Evolutionary conservation across 1,140 invertebrate genomes (phyloP).

Genomic region (Lordiphosa collinella): DNA sequence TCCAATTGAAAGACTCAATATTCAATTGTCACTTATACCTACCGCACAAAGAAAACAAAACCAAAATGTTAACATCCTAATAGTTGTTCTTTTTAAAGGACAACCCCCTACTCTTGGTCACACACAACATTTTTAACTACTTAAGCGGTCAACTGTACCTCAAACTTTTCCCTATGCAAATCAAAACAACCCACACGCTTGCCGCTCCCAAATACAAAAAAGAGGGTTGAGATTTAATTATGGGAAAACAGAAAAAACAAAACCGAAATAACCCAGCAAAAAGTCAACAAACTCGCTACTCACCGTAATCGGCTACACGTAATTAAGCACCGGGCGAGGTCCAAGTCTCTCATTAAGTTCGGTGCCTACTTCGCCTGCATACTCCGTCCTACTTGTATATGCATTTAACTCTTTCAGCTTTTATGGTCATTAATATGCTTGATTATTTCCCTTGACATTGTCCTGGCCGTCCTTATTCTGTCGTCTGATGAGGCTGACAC

Average conservation of each 20-base stretch:
- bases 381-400: conserved; percentile 2
- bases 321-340: conserved; percentile 63
- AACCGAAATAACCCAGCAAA: conserved; percentile 24
- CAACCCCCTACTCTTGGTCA: too few species aligned
- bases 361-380: conserved; percentile 28
- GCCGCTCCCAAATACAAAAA: not conserved
- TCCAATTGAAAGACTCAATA: too few species aligned
- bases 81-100: too few species aligned
- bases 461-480: conserved; percentile 18
- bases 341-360: conserved; percentile 17
- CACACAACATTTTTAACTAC: too few species aligned
- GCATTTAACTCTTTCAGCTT: conserved; percentile 72
- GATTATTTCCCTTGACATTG: conserved; percentile 70
- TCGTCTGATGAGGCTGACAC: conserved; percentile 43
- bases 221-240: conserved; percentile 72
- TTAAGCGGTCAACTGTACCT: too few species aligned
- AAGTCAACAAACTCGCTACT: conserved; percentile 57
- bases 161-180: too few species aligned
- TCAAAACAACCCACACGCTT: not conserved
- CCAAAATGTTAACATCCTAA: too few species aligned
- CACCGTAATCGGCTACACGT: conserved; percentile 41
- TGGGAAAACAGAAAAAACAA: conserved; percentile 60
- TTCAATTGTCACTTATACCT: too few species aligned
- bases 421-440: conserved; percentile 78
- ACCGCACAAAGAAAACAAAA: too few species aligned